These are phyloP conservation scores for Gortyna flavago DNA, from an alignment of 2,888 invertebrate species.

Conservation along the genomic window DNA sequence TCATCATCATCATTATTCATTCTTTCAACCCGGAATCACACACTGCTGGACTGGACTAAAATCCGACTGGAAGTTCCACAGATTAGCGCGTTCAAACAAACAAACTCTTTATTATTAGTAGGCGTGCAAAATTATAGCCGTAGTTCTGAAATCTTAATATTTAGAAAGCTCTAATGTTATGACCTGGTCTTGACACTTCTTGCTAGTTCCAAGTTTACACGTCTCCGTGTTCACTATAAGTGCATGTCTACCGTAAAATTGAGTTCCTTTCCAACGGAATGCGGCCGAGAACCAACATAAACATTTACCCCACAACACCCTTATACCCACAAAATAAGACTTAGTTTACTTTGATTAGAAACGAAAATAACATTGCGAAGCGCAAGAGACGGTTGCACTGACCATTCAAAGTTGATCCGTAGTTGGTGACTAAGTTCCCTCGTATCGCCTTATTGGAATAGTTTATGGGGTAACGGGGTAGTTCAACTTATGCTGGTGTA, in stretches of 20 bases:
- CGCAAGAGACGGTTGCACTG: slow-evolving; percentile 62
- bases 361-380: slow-evolving; percentile 63
- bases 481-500: slow-evolving; percentile 68
- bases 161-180: slow-evolving; percentile 19
- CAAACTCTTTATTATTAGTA: too few relatives aligned
- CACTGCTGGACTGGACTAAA: too few relatives aligned
- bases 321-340: slow-evolving; percentile 60
- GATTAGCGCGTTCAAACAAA: too few relatives aligned
- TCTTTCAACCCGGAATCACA: too few relatives aligned
- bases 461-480: slow-evolving; percentile 45
- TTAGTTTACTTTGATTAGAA: slow-evolving; percentile 62
- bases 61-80: too few relatives aligned
- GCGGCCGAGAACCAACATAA: slow-evolving; percentile 68
- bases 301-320: slow-evolving; percentile 39
- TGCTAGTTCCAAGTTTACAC: slow-evolving; percentile 58
- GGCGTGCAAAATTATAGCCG: too few relatives aligned
- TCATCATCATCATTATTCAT: too few relatives aligned
- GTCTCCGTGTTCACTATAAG: slow-evolving; percentile 68
- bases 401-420: slow-evolving; percentile 69
- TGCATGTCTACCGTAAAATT: slow-evolving; percentile 81
- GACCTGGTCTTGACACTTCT: slow-evolving; percentile 56
- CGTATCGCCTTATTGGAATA: slow-evolving; percentile 54
- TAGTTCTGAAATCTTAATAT: background rate
- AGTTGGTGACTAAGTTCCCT: slow-evolving; percentile 51
- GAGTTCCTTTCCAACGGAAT: slow-evolving; percentile 78